These are phyloP conservation scores for Lagria hirta DNA, from an alignment of 2,888 invertebrate genomes.

Conservation along the genomic window DNA sequence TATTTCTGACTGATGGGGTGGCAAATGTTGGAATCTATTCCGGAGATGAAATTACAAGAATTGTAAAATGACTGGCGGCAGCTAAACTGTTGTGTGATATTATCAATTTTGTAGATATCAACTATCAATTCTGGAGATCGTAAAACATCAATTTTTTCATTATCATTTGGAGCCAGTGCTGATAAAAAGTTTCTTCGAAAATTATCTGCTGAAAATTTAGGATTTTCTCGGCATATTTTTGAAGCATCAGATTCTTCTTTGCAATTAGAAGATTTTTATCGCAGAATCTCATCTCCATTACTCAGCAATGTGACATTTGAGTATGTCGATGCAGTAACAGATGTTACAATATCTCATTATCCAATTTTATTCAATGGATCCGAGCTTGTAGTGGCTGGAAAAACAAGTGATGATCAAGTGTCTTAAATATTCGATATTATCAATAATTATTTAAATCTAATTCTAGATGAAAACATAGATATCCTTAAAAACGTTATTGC, in stretches of 20 bases:
- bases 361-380: slow-evolving; percentile 64
- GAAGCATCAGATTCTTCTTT: slow-evolving; percentile 66
- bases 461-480: slow-evolving; percentile 1
- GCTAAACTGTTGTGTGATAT: background rate
- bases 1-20: slow-evolving; percentile 66
- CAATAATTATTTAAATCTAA: too few species aligned
- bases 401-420: slow-evolving; percentile 22
- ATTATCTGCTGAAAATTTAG: slow-evolving; percentile 63
- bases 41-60: slow-evolving; percentile 56
- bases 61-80: slow-evolving; percentile 18
- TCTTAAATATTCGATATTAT: too few species aligned
- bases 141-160: slow-evolving; percentile 58
- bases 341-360: slow-evolving; percentile 60
- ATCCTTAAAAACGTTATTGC: background rate
- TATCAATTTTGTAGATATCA: slow-evolving; percentile 34
- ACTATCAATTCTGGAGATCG: slow-evolving; percentile 55
- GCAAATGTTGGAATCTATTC: slow-evolving; percentile 60
- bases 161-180: slow-evolving; percentile 69
- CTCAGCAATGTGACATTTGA: slow-evolving; percentile 63
- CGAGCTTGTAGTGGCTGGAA: slow-evolving; percentile 64
- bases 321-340: slow-evolving; percentile 61
- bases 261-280: slow-evolving; percentile 66
- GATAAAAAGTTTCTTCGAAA: slow-evolving; percentile 65
- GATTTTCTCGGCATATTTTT: slow-evolving; percentile 68
- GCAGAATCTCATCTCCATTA: slow-evolving; percentile 66